Evolutionary conservation across 2,888 invertebrate species (phyloP), one percentile per base, ranked within the genome.

Genomic region (Synanthedon andrenaeformis): DNA sequence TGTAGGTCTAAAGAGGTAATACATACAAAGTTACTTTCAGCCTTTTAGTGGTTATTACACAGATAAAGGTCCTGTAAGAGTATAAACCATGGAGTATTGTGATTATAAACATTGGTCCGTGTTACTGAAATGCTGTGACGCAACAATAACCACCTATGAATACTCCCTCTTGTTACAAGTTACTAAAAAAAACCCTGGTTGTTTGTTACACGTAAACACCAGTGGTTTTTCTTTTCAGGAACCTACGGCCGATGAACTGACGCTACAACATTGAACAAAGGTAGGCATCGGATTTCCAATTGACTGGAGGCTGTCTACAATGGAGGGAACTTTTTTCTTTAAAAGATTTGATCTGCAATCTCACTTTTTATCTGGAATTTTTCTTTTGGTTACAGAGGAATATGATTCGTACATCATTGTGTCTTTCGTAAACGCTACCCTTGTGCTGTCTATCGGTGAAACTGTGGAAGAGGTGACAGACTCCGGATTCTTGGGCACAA

Each of bases 401-500:
- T 98, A 90, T 90, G 99, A 99, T 91, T 96, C 99, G 53, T 99
- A 99, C 90, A 99, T 99, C 90, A 97, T 99, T 80, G 99, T 99
- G 69, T 99, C 99, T 52, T 99, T 99, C 93, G 96, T 98, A 60
- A 91, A 91, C 68, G 99, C 99, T 65, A 99, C 99, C 13, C 91
- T 99, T 72, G 99, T 99, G 61, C 91, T 99, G 70, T 98, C 98
- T 67, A 99, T 99, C 76, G 99, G 99, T 64, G 99, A 99, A 84
- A 99, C 99, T 12, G 99, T 99, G n/a, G 99, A 99, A 84, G 99
- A 99, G 93, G 99, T 99, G 23, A 98, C 99, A 0, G 99, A 99
- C 82, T 99, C 99, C 58, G 99, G 99, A 50, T 99, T 99, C 81
- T 89, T 99, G 69, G 99, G 99, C 57, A 99, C 99, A 0, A 99